Evolutionary conservation across 1,140 invertebrate species (phyloP).

Genomic region (Steinernema khuongi): DNA sequence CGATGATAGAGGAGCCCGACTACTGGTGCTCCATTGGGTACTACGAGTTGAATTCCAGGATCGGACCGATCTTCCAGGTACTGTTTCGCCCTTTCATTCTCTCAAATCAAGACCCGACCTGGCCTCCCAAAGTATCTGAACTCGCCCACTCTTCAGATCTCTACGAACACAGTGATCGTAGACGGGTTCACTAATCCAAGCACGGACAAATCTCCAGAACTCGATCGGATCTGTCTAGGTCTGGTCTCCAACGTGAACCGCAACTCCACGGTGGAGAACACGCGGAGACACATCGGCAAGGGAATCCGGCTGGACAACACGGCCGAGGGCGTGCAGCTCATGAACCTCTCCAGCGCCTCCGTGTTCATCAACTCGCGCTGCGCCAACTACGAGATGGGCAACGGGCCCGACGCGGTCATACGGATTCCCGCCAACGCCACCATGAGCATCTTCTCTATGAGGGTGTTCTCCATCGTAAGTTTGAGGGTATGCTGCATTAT

Average conservation of each 20-base stretch:
- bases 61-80: slow-evolving; percentile 65
- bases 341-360: neutral
- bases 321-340: neutral
- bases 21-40: slow-evolving; percentile 66
- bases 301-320: slow-evolving; percentile 47
- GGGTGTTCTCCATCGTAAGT: slow-evolving; percentile 2
- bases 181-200: slow-evolving; percentile 63
- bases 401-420: neutral
- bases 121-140: slow-evolving; percentile 17
- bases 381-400: neutral
- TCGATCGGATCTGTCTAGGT: slow-evolving; percentile 64
- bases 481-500: too few relatives aligned
- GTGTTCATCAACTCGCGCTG: neutral
- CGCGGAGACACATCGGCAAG: slow-evolving; percentile 65
- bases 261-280: slow-evolving; percentile 67
- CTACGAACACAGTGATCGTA: slow-evolving; percentile 60
- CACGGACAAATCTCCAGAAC: slow-evolving; percentile 58
- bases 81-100: slow-evolving; percentile 24
- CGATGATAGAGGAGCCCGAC: slow-evolving; percentile 60
- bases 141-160: slow-evolving; percentile 53
- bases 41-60: slow-evolving; percentile 65
- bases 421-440: neutral
- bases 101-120: slow-evolving; percentile 2
- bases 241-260: slow-evolving; percentile 66
- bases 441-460: neutral